phyloP scores from a whole-genome alignment of 64 coral and sea anemone species.

The Stichodactyla mertensii region DNA sequence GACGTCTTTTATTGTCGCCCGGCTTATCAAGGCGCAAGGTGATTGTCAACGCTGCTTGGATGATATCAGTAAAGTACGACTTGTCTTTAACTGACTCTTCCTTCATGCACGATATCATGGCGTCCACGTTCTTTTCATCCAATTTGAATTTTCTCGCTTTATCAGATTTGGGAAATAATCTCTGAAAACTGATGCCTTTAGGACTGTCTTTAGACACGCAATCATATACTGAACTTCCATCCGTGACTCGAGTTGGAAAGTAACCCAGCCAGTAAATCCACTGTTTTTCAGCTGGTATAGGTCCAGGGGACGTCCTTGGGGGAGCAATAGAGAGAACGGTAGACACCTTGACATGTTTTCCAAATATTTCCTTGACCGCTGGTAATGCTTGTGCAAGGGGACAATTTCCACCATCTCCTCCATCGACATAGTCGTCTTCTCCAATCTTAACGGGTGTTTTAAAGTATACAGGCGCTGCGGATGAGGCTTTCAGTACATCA shows the following conservation, averaged over 20 bases:
- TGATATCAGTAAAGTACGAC: background rate
- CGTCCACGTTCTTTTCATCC: slow-evolving; percentile 4
- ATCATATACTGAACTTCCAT: slow-evolving; percentile 20
- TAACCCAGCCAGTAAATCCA: slow-evolving; percentile 40
- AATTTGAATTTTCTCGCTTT: slow-evolving; percentile 15
- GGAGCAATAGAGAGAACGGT: slow-evolving; percentile 46
- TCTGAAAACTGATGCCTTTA: background rate
- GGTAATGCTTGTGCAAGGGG: slow-evolving; percentile 26
- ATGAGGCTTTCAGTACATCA: too few relatives aligned
- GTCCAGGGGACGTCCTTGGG: background rate
- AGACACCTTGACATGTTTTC: background rate
- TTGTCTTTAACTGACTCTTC: slow-evolving; percentile 6
- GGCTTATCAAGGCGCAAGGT: background rate
- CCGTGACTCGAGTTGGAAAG: slow-evolving; percentile 26
- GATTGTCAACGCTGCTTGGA: background rate
- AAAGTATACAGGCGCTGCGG: too few relatives aligned
- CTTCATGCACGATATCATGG: slow-evolving; percentile 13
- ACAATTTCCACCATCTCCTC: slow-evolving; percentile 45
- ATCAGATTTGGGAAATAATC: slow-evolving; percentile 27
- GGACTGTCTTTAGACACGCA: background rate
- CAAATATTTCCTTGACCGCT: slow-evolving; percentile 21
- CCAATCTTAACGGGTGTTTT: too few relatives aligned
- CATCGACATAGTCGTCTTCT: slow-evolving; percentile 25
- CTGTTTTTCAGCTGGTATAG: slow-evolving; percentile 16
- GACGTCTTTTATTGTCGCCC: background rate